Conservation (phyloP, 2,113 vertebrate genomes). For the Hypanus sabinus region DNA sequence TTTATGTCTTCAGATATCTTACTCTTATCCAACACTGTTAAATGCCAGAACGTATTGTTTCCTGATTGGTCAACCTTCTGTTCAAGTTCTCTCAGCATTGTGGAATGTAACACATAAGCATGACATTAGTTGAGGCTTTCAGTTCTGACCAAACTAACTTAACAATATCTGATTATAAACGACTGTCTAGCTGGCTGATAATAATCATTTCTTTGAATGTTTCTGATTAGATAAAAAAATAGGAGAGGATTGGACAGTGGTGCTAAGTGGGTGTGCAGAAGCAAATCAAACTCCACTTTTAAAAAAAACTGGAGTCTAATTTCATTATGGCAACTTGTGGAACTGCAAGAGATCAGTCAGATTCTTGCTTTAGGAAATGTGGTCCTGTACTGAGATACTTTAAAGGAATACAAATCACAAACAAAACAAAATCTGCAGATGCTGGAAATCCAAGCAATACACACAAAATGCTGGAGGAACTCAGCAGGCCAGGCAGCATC, state of each 20-base stretch:
- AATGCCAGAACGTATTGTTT: not conserved
- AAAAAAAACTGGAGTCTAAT: not conserved
- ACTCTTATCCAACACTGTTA: not conserved
- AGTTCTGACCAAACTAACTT: not conserved
- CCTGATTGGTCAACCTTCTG: not conserved
- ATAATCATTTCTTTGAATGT: not conserved
- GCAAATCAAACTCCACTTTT: constrained; percentile 2
- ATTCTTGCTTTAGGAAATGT: constrained; percentile 3
- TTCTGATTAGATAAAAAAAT: not conserved
- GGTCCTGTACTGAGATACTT: not conserved
- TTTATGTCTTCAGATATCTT: not conserved
- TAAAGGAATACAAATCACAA: not conserved
- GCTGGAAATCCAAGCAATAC: too few relatives aligned
- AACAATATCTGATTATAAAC: too few relatives aligned
- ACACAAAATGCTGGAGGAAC: too few relatives aligned
- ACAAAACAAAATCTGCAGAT: too few relatives aligned
- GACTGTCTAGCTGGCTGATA: not conserved
- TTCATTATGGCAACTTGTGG: not conserved
- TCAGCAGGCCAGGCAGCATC: too few relatives aligned
- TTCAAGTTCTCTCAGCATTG: not conserved
- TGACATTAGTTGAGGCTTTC: not conserved
- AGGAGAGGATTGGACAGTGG: not conserved
- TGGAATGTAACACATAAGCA: not conserved
- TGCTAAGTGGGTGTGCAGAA: not conserved
- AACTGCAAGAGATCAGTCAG: not conserved